Evolutionary conservation across 2,888 invertebrate genomes (phyloP).

Genomic region (Cheilosia grossa): DNA sequence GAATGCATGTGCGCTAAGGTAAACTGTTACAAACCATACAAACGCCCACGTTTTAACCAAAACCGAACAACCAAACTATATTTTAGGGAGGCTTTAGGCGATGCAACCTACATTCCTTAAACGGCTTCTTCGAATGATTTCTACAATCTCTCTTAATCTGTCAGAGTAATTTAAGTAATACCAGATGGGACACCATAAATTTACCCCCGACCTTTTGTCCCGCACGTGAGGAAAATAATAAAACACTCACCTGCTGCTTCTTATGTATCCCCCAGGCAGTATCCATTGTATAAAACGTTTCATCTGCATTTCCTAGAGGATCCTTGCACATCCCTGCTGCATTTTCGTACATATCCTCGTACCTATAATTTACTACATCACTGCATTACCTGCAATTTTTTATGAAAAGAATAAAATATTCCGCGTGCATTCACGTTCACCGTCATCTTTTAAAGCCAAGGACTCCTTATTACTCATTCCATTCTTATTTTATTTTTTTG

Average conservation of each 20-base stretch:
- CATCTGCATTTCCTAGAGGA: conserved; percentile 21
- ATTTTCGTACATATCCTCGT: conserved; percentile 15
- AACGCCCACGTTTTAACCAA: no score
- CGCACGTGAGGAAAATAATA: conserved; percentile 14
- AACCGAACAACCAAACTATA: no score
- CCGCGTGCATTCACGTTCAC: conserved; percentile 19
- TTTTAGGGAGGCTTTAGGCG: no score
- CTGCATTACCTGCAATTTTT: conserved; percentile 58
- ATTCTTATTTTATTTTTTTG: conserved; percentile 18
- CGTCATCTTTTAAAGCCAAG: background rate
- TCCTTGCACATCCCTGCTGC: conserved; percentile 42
- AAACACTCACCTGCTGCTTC: conserved; percentile 20
- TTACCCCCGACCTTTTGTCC: conserved; percentile 1
- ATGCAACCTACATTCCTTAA: no score
- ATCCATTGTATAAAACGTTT: conserved; percentile 20
- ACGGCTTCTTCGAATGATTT: background rate
- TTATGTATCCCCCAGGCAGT: background rate
- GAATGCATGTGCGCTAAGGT: no score
- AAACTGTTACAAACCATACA: no score
- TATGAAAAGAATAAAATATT: conserved; percentile 68
- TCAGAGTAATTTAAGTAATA: conserved; percentile 5
- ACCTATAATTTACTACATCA: conserved; percentile 49
- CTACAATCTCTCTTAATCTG: background rate
- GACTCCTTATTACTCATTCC: conserved; percentile 12
- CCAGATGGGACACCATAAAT: conserved; percentile 27